Conservation (phyloP, 2,888 invertebrate genomes). For the Polymixis lichenea region DNA sequence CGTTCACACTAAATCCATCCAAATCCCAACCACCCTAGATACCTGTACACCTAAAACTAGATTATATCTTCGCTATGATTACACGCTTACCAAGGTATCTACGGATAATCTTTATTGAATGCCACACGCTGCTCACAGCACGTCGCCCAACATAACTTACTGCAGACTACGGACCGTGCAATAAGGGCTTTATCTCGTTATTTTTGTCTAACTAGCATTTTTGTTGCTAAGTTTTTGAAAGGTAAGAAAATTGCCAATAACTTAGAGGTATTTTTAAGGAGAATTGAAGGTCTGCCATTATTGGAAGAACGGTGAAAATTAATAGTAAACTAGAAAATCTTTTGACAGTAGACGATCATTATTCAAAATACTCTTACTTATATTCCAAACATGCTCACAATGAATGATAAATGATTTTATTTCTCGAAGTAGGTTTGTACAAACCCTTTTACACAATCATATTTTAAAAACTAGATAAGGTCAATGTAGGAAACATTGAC, state of each 20-base stretch:
- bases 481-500: too few species aligned
- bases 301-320: neutral
- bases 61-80: conserved; percentile 61
- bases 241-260: conserved; percentile 43
- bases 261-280: conserved; percentile 34
- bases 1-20: neutral
- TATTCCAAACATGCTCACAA: too few species aligned
- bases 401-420: too few species aligned
- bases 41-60: conserved; percentile 40
- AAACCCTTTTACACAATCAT: too few species aligned
- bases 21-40: conserved; percentile 32
- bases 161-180: conserved; percentile 63
- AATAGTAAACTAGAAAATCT: neutral
- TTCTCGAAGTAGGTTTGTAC: too few species aligned
- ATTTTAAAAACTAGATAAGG: too few species aligned
- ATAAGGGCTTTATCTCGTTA: conserved; percentile 63
- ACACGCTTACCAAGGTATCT: conserved; percentile 73
- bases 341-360: too few species aligned
- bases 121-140: conserved; percentile 87
- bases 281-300: neutral
- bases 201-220: conserved; percentile 62
- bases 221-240: conserved; percentile 49
- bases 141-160: conserved; percentile 71
- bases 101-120: conserved; percentile 87
- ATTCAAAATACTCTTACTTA: too few species aligned